Evolutionary conservation across 2,888 invertebrate genomes (phyloP).

Genomic region (Furcula furcula): DNA sequence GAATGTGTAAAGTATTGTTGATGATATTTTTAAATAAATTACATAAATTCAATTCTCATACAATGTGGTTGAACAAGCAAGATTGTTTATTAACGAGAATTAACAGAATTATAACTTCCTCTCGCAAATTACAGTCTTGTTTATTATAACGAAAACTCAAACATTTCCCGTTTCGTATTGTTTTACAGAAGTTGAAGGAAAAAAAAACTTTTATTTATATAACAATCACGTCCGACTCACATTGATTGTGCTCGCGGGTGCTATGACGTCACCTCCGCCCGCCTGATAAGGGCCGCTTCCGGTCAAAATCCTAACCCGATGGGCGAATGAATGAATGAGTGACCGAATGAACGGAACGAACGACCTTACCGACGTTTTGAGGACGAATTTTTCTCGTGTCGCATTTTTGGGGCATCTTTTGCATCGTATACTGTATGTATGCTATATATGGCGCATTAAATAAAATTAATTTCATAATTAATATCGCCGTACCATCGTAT

Average conservation of each 20-base stretch:
- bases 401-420: constrained; percentile 13
- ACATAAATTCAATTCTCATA: too few species aligned
- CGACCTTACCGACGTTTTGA: constrained; percentile 42
- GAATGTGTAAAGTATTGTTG: too few species aligned
- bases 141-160: constrained; percentile 44
- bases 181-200: constrained; percentile 56
- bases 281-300: constrained; percentile 76
- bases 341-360: constrained; percentile 40
- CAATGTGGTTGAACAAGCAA: too few species aligned
- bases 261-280: constrained; percentile 72
- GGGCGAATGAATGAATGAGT: constrained; percentile 45
- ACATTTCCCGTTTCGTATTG: constrained; percentile 64
- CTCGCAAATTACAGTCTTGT: constrained; percentile 25
- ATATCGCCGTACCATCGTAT: constrained; percentile 27
- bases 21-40: too few species aligned
- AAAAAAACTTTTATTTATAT: constrained; percentile 66
- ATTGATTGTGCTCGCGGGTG: constrained; percentile 53
- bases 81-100: constrained; percentile 28
- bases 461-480: constrained; percentile 31
- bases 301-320: constrained; percentile 62
- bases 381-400: constrained; percentile 27
- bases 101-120: constrained; percentile 36
- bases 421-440: constrained; percentile 10
- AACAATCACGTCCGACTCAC: constrained; percentile 72
- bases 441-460: constrained; percentile 22